Evolutionary conservation across 2,797 vertebrate species (phyloP).

Genomic region (Brachyrhaphis roseni): DNA sequence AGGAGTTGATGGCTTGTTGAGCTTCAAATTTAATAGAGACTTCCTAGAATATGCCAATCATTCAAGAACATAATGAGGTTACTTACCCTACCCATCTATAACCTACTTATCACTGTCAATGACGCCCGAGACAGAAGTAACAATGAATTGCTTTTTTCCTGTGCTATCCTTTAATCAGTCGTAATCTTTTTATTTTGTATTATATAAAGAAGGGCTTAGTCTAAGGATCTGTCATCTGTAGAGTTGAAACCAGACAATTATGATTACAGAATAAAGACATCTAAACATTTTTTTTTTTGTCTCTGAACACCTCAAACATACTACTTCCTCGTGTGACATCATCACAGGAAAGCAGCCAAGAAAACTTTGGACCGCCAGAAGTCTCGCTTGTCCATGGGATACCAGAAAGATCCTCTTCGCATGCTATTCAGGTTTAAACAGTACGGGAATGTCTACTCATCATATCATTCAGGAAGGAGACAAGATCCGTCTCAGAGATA

Average conservation of each 20-base stretch:
- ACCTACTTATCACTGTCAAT: conserved; percentile 2
- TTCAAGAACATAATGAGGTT: conserved; percentile 47
- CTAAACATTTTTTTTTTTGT: not conserved
- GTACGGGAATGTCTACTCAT: not conserved
- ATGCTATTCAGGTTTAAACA: not conserved
- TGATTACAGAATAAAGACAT: not conserved
- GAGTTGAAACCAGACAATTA: not conserved
- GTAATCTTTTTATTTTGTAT: not conserved
- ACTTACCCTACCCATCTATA: conserved; percentile 17
- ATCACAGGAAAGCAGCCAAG: not conserved
- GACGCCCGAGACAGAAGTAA: conserved; percentile 1
- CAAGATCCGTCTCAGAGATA: not conserved
- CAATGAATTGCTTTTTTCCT: not conserved
- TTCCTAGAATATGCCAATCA: conserved; percentile 51
- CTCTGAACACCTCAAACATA: too few relatives aligned
- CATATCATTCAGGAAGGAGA: not conserved
- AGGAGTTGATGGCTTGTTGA: conserved; percentile 52
- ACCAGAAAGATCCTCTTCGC: not conserved
- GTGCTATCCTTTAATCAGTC: not conserved
- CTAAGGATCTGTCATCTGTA: not conserved
- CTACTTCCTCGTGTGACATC: not conserved
- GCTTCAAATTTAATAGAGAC: conserved; percentile 48
- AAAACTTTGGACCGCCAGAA: not conserved
- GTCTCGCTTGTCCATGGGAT: not conserved
- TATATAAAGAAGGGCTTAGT: not conserved